Conservation (phyloP, 2,113 vertebrate species). For the Scortum barcoo region DNA sequence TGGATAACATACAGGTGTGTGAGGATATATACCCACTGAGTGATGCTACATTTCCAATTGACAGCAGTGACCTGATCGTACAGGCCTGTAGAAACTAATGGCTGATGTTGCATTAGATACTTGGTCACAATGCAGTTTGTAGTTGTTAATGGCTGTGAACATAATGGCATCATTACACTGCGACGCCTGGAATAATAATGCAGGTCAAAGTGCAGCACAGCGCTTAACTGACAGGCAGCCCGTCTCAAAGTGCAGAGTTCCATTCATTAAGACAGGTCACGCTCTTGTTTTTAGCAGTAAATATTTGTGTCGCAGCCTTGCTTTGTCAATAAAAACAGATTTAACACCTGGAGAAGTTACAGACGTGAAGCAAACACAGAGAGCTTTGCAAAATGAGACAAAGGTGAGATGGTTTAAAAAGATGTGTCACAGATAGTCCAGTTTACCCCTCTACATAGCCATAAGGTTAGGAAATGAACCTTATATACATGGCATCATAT, state of each 20-base stretch:
- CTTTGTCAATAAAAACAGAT: constrained; percentile 21
- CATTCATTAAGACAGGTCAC: constrained; percentile 15
- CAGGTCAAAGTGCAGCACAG: constrained; percentile 16
- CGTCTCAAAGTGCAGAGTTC: constrained; percentile 7
- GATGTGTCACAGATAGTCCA: background rate
- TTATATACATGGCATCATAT: background rate
- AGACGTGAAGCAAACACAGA: background rate
- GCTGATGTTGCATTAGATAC: constrained; percentile 1
- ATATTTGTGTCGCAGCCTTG: constrained; percentile 17
- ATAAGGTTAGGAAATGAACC: too few relatives aligned
- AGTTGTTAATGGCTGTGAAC: constrained; percentile 6
- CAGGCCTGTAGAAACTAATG: constrained; percentile 13
- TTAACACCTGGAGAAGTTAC: constrained; percentile 11
- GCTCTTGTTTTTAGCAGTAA: constrained; percentile 9
- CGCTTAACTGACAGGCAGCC: constrained; percentile 9
- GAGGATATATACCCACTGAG: background rate
- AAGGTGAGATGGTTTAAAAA: constrained; percentile 1
- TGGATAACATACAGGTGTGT: background rate
- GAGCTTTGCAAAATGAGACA: constrained; percentile 11
- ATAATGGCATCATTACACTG: constrained; percentile 1
- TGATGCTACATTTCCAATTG: background rate
- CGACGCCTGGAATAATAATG: constrained; percentile 8
- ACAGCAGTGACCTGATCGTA: constrained; percentile 18
- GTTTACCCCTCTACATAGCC: too few relatives aligned
- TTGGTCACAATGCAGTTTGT: constrained; percentile 33